Conservation (phyloP, 2,797 vertebrate species). For the Nannoperca obscura region DNA sequence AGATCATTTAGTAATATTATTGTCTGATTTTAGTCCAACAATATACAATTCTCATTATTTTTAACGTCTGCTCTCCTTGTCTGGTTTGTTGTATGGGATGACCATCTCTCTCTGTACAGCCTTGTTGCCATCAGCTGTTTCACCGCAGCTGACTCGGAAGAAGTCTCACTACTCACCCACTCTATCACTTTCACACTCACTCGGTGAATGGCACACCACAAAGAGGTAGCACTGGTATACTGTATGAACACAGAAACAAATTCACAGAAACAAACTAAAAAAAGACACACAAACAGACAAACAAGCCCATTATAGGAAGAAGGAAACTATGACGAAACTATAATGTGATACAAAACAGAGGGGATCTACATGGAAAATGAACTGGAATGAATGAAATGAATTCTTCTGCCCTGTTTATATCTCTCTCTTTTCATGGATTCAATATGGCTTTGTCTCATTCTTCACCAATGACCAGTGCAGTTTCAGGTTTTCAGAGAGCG, state of each 20-base stretch:
- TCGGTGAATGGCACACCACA: slow-evolving; percentile 37
- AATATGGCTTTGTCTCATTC: slow-evolving; percentile 58
- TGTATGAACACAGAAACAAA: slow-evolving; percentile 21
- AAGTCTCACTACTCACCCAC: slow-evolving; percentile 36
- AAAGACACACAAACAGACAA: slow-evolving; percentile 8
- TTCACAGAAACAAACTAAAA: not conserved
- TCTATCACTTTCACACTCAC: slow-evolving; percentile 38
- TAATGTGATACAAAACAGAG: slow-evolving; percentile 50
- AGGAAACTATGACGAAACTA: slow-evolving; percentile 53
- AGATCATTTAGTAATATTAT: not conserved
- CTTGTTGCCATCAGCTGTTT: slow-evolving; percentile 48
- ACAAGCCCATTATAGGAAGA: slow-evolving; percentile 32
- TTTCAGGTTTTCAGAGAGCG: slow-evolving; percentile 30
- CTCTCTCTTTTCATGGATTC: slow-evolving; percentile 34
- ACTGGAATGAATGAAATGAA: slow-evolving; percentile 56
- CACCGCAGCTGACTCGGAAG: slow-evolving; percentile 13
- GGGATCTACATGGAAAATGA: slow-evolving; percentile 56
- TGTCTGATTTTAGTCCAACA: slow-evolving; percentile 7
- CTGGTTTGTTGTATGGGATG: slow-evolving; percentile 18
- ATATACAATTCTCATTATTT: slow-evolving; percentile 20
- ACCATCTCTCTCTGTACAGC: slow-evolving; percentile 31
- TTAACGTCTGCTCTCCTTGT: slow-evolving; percentile 23
- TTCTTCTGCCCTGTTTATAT: slow-evolving; percentile 41
- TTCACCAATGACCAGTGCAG: slow-evolving; percentile 20
- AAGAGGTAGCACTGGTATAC: slow-evolving; percentile 29